Base-by-base conservation (phyloP, 1,140 invertebrate genomes). In the Listronotus oregonensis region DNA sequence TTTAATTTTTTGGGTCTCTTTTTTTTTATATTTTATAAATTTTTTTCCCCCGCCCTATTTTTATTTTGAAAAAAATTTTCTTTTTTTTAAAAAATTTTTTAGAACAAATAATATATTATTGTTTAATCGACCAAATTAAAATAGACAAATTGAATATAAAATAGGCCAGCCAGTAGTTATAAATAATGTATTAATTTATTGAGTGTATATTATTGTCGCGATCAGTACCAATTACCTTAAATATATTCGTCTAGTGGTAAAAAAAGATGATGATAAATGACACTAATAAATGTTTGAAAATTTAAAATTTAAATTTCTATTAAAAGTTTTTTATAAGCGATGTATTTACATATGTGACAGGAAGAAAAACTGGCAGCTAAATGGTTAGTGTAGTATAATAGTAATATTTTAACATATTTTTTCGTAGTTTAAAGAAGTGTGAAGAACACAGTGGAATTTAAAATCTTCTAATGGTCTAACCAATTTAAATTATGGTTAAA, bases 171-270 rank as follows among this genome's bases (percentile, higher is more conserved):
- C 17, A 27, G n/a, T 27, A 3, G 14, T 46, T 11, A 46, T 46
- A 46, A 46, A 46, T 46, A 46, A 46, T 46, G 1, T 46, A 46
- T 46, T 46, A 6, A 44, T 46, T 46, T 46, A 18, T 46, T 18
- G 14, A 46, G 17, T n/a, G 14, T 7, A 11, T 46, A 46, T 46
- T 46, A 8, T 31, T 14, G 10, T 37, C n/a, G n/a, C 50, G 50
- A 52, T 52, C 50, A 27, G 17, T 52, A 52, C n/a, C 50, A 52
- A 52, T 32, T 52, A 17, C 50, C 11, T 52, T 52, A 32, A 32
- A 27, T 14, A 21, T 52, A 52, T 52, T 52, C 50, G 50, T 52
- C 14, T 52, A 37, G 14, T 18, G 17, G 10, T 44, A 46, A 17
- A 46, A 46, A 46, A 46, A 7, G 43, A 46, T 14, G 7, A 18